A percentile compares a stretch with the other conserved stretches of the same genome.
These are phyloP conservation scores for Onychomys torridus DNA, from an alignment of 2,797 vertebrate species.

Conservation along the genomic window DNA sequence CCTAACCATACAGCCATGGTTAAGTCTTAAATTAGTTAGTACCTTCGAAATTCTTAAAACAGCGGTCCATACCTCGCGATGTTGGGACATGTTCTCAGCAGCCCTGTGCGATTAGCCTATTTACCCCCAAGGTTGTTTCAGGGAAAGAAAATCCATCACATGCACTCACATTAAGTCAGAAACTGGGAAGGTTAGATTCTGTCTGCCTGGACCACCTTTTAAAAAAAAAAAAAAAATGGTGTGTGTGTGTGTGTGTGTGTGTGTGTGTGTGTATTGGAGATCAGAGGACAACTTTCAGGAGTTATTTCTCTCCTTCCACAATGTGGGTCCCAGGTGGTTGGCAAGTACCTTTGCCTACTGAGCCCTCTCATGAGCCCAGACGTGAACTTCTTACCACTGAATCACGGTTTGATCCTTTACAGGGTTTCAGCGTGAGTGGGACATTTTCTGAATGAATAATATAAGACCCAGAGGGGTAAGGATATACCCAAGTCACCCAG, in stretches of 20 bases:
- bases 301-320: not conserved
- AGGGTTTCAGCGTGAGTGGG: not conserved
- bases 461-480: conserved; percentile 31
- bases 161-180: not conserved
- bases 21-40: conserved; percentile 32
- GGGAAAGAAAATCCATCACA: not conserved
- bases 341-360: not conserved
- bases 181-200: not conserved
- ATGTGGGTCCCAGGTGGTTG: not conserved
- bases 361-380: not conserved
- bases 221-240: no score
- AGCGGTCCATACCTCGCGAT: not conserved
- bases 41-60: conserved; percentile 16
- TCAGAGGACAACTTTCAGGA: not conserved
- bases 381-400: conserved; percentile 1
- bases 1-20: not conserved
- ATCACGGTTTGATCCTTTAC: not conserved
- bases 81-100: not conserved
- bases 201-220: not conserved
- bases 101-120: not conserved
- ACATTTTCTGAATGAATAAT: conserved; percentile 51
- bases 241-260: no score
- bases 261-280: not conserved
- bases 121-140: not conserved
- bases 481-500: conserved; percentile 1